These are phyloP conservation scores for Mizuhopecten yessoensis DNA, from an alignment of 1,140 invertebrate genomes.

Conservation along the genomic window DNA sequence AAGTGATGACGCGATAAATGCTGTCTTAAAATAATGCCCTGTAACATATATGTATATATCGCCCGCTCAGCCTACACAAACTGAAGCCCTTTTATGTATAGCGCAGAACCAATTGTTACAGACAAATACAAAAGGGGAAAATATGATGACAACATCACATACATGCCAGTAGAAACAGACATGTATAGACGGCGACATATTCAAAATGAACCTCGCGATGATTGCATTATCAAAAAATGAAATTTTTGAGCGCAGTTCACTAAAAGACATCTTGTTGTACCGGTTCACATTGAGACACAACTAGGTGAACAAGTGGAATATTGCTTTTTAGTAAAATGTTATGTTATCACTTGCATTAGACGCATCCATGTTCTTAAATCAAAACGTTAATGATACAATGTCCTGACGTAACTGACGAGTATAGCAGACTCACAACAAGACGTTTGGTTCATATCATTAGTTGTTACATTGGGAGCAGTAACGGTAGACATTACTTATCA, in stretches of 20 bases:
- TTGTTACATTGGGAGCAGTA: too few species aligned
- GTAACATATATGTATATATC: not conserved
- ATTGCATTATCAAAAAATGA: too few species aligned
- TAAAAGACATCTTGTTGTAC: too few species aligned
- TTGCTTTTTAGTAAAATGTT: too few species aligned
- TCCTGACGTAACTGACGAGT: not conserved
- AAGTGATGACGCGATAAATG: not conserved
- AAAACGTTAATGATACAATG: not conserved
- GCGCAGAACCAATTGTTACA: conserved; percentile 14
- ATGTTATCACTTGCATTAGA: too few species aligned
- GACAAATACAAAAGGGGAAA: not conserved
- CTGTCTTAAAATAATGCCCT: not conserved
- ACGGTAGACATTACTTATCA: too few species aligned
- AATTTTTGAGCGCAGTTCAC: too few species aligned
- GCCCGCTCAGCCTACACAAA: not conserved
- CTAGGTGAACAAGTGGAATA: too few species aligned
- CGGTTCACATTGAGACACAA: too few species aligned
- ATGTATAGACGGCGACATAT: not conserved
- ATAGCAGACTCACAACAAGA: not conserved
- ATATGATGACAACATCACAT: not conserved
- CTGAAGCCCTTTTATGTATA: not conserved
- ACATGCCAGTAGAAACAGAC: not conserved
- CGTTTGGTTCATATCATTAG: not conserved
- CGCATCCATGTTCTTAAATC: not conserved
- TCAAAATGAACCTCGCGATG: not conserved